phyloP scores from a whole-genome alignment of 2,797 vertebrate genomes.

The Eulemur rubriventer region DNA sequence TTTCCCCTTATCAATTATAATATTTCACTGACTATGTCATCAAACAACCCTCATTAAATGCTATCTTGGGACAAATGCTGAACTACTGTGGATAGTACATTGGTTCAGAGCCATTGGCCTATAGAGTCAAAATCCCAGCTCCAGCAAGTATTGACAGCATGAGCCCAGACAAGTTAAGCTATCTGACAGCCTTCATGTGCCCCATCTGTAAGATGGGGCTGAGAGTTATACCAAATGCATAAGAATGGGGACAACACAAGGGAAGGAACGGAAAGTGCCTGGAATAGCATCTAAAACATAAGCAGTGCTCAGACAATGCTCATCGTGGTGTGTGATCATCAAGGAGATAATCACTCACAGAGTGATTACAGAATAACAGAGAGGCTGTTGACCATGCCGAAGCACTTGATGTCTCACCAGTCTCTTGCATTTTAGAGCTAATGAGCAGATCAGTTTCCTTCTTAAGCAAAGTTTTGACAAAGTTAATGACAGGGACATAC shows the following conservation, averaged over 20 bases:
- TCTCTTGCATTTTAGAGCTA: not conserved
- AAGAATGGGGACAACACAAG: not conserved
- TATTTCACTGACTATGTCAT: not conserved
- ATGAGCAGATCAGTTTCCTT: not conserved
- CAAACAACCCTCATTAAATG: not conserved
- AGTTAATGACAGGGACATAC: not conserved
- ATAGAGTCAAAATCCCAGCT: not conserved
- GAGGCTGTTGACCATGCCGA: too few relatives aligned
- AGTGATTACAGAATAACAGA: not conserved
- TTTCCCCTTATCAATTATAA: not conserved
- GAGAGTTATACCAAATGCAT: rapidly evolving
- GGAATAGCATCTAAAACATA: too few relatives aligned
- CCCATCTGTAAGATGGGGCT: not conserved
- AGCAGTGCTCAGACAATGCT: not conserved
- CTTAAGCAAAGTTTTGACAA: not conserved
- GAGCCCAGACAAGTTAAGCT: not conserved
- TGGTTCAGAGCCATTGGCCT: not conserved
- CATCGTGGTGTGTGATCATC: not conserved
- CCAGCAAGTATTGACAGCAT: rapidly evolving
- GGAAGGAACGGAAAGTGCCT: not conserved
- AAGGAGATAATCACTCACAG: not conserved
- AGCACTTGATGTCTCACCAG: not conserved
- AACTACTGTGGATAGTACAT: not conserved
- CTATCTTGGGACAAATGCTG: not conserved
- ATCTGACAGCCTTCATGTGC: not conserved